Evolutionary conservation across 2,113 vertebrate species (phyloP), one percentile per base, ranked within the genome.

Genomic region (Austrofundulus limnaeus): DNA sequence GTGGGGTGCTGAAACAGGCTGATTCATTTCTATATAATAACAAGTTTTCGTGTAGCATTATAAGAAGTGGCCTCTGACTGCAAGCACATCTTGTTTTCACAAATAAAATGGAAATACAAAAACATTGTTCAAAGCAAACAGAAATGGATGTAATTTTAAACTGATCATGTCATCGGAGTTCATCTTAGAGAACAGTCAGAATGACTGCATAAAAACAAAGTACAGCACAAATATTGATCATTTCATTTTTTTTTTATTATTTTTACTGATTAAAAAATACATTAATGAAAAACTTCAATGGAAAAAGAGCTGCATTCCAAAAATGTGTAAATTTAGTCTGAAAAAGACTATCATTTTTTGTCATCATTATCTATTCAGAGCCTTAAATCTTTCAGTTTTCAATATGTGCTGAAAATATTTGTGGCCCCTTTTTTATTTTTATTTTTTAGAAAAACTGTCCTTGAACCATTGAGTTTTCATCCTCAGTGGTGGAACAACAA

Each of bases 1-100:
- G n/a, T n/a, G n/a, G n/a, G n/a, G n/a, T n/a, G 24, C 24, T 48
- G 47, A 11, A 68, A 49, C 47, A 60, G 25, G 20, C 59, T 58
- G 56, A 14, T 41, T 50, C 28, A 53, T 68, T n/a, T 67, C 42
- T 63, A 52, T 59, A 37, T 69, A 63, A 17, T 65, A 51, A 34
- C 60, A 73, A 54, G 37, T 73, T 65, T 61, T 63, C 34, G 47
- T 63, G 61, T 45, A 64, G 48, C 41, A 24, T 59, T 19, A 48
- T 24, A 59, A 50, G 62, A 80, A 64, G 62, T 39, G 11, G 47
- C 34, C 50, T 68, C 31, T 31, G n/a, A 49, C 45, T 8, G 58
- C 65, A 65, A 50, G 11, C 23, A 24, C 25, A 23, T 64, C 25
- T 37, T 2, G 6, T 45, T 49, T 49, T 37, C 25, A 38, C 12